Conservation (phyloP, 2,888 invertebrate species). For the Sesamia inferens region DNA sequence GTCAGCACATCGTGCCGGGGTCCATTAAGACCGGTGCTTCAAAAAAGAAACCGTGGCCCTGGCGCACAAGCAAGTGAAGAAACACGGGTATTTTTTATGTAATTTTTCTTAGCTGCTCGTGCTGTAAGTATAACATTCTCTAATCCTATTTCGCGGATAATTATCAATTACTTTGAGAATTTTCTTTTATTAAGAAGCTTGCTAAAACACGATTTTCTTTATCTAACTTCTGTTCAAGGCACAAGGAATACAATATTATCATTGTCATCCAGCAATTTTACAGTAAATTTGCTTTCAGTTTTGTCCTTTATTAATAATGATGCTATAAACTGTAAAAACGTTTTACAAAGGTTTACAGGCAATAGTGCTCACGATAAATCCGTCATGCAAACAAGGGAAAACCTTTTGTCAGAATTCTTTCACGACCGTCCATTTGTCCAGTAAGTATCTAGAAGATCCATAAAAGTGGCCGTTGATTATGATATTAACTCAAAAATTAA, state of each 20-base stretch:
- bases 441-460: background rate
- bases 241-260: background rate
- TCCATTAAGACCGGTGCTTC: no score
- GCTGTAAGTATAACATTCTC: conserved; percentile 19
- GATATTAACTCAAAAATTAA: background rate
- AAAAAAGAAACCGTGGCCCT: no score
- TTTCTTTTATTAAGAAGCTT: no score
- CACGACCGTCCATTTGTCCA: background rate
- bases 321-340: background rate
- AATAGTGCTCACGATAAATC: background rate
- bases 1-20: no score
- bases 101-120: no score
- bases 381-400: background rate
- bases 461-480: background rate
- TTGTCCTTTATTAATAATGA: background rate
- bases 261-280: background rate
- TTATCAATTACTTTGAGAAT: background rate
- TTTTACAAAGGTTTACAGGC: background rate
- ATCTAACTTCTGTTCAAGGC: background rate
- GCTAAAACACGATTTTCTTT: background rate
- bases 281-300: background rate
- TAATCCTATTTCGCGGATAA: conserved; percentile 1
- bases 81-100: no score
- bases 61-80: no score
- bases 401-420: background rate